Evolutionary conservation across 2,888 invertebrate species (phyloP), one percentile per base, ranked within the genome.

Genomic region (Cerastis leucographa): DNA sequence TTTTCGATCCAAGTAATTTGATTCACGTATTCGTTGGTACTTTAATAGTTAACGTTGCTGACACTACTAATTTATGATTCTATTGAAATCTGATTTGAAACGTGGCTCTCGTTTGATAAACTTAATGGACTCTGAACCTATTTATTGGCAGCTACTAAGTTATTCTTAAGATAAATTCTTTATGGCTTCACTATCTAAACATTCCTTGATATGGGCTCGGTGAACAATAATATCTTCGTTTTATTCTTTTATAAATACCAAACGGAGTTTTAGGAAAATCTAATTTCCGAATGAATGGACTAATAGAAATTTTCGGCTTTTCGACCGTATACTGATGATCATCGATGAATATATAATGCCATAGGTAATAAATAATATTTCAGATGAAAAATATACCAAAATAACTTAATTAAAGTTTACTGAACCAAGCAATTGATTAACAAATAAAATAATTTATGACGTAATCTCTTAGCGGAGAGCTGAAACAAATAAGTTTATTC

Each of bases 401-500:
- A 87, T 85, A 86, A 86, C 87, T 90, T 90, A 90, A 91, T 91
- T 91, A 90, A 91, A 92, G 84, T 90, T 89, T 87, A 90, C 89
- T 88, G 85, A 89, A 89, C 87, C 84, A 87, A 90, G 88, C 88
- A 90, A 91, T 90, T 91, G 88, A 91, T 91, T 89, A 91, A 89
- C 82, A 87, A 89, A 91, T 90, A 90, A 81, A 90, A 89, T 91
- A 90, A 94, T 94, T 94, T 92, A 94, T 92, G 86, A 87, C 83
- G 89, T 90, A 91, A 93, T 92, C 90, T 90, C 84, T 88, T 87
- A 87, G 87, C 86, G 85, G 81, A 89, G 89, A 91, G 89, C 89
- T 91, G 91, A 91, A 94, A 94, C 94, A 94, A 95, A 94, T 94
- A 93, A 93, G 92, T 93, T 93, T 92, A 94, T 94, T 92, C 93